A percentile compares a stretch with the other conserved stretches of the same genome.
Evolutionary conservation across 2,888 invertebrate genomes (phyloP).

Genomic region (Hedya salicella): DNA sequence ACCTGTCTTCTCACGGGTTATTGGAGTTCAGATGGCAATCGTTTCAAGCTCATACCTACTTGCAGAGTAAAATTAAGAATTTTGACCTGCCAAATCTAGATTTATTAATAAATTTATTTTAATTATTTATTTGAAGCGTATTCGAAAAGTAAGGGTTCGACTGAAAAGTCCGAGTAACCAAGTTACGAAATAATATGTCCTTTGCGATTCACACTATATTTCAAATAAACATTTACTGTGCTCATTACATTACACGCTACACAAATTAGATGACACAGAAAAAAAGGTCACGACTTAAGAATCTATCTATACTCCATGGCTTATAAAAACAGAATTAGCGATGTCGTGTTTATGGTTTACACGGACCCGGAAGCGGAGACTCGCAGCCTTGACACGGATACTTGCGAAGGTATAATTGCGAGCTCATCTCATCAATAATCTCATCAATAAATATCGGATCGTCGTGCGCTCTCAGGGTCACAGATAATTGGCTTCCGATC

Average conservation of each 20-base stretch:
- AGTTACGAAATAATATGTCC: no score
- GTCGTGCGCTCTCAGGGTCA: conserved; percentile 67
- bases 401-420: conserved; percentile 39
- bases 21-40: no score
- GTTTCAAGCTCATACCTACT: no score
- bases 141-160: no score
- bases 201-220: not conserved
- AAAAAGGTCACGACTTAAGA: conserved; percentile 39
- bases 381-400: conserved; percentile 71
- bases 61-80: no score
- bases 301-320: not conserved
- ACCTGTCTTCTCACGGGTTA: no score
- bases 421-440: conserved; percentile 35
- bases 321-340: conserved; percentile 51
- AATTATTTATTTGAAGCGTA: no score
- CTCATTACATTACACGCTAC: not conserved
- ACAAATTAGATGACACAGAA: conserved; percentile 3
- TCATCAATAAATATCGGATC: conserved; percentile 51
- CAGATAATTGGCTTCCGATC: conserved; percentile 65
- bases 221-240: not conserved
- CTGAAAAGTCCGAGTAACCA: no score
- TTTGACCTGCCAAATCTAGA: no score
- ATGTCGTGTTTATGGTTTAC: conserved; percentile 49
- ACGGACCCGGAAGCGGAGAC: conserved; percentile 67
- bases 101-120: no score